phyloP scores from a whole-genome alignment of 2,113 vertebrate genomes.

The Rostratula benghalensis region DNA sequence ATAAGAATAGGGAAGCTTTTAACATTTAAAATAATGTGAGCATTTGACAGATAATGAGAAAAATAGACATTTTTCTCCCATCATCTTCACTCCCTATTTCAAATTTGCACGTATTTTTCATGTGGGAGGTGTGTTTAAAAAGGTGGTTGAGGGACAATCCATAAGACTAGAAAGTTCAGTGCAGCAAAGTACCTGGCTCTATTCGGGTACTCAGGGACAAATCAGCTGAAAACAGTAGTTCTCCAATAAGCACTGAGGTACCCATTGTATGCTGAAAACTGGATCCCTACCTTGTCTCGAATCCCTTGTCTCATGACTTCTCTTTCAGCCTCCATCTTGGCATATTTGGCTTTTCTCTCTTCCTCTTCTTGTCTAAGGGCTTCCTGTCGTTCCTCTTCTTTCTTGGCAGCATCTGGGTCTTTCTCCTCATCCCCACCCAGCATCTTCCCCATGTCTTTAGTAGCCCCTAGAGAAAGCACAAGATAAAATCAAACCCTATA shows the following conservation, averaged over 20 bases:
- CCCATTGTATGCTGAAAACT: not conserved
- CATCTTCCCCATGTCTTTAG: slow-evolving; percentile 89
- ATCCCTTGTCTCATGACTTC: slow-evolving; percentile 91
- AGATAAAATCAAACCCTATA: not conserved
- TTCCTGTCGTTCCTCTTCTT: slow-evolving; percentile 91
- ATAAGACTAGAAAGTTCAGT: not conserved
- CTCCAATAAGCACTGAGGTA: not conserved
- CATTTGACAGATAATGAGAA: not conserved
- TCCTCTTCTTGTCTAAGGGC: slow-evolving; percentile 90
- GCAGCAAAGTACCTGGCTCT: not conserved
- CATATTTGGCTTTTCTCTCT: slow-evolving; percentile 91
- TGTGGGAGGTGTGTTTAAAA: not conserved
- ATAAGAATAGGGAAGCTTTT: not conserved
- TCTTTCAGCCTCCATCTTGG: slow-evolving; percentile 91
- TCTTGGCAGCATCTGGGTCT: slow-evolving; percentile 89
- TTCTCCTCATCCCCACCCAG: slow-evolving; percentile 86
- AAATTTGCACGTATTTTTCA: not conserved
- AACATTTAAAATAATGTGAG: not conserved
- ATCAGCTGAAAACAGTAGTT: not conserved
- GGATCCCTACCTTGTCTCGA: slow-evolving; percentile 86
- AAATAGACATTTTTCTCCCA: not conserved
- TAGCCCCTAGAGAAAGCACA: slow-evolving; percentile 79
- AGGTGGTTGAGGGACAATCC: not conserved
- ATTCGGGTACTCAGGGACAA: not conserved
- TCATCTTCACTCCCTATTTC: not conserved